Base-by-base conservation (phyloP, 2,797 vertebrate genomes). In the Chiroxiphia lanceolata region DNA sequence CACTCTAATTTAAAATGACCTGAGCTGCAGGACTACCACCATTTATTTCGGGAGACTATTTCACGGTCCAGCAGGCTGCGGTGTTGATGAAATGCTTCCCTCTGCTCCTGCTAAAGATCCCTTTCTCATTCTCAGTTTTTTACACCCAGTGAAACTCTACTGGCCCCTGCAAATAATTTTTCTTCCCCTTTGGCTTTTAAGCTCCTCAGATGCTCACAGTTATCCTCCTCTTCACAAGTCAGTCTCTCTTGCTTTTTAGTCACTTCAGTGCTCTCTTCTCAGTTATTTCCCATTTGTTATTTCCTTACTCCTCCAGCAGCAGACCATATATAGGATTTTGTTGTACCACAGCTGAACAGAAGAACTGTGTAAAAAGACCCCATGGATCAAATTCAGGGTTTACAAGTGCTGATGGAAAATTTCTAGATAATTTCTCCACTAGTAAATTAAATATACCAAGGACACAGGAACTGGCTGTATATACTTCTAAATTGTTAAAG, bases 61-160 rank as follows among this genome's bases (percentile, higher is more conserved):
- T 97, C 93, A 95, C 1, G 83, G 86, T 95, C 91, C 90, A 80
- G 90, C 81, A 87, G 64, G 42, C 57, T 85, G 90, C 22, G 5
- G 77, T 64, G 91, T 75, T 95, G 94, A 96, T 94, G 67, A 93
- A 95, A 89, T 89, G 77, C 77, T 97, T 94, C 83, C 71, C 61
- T 90, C 75, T 92, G 93, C 92, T 97, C 93, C 90, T 89, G 57
- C 78, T 96, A 92, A 95, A 96, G 81, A 95, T 89, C 68, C 83
- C 36, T 95, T 93, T 90, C 83, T 95, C 71, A 61, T 95, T 94
- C 88, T 87, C 13, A 3, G 48, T 60, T 93, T 75, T 91, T 91
- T 79, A 40, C 57, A 95, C 60, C 88, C 75, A 44, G 80, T 51
- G 33, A 78, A 94, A 85, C 83, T 94, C 91, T 61, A 27, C 63